Conservation (phyloP, 2,888 invertebrate species). For the Hipparchia semele region DNA sequence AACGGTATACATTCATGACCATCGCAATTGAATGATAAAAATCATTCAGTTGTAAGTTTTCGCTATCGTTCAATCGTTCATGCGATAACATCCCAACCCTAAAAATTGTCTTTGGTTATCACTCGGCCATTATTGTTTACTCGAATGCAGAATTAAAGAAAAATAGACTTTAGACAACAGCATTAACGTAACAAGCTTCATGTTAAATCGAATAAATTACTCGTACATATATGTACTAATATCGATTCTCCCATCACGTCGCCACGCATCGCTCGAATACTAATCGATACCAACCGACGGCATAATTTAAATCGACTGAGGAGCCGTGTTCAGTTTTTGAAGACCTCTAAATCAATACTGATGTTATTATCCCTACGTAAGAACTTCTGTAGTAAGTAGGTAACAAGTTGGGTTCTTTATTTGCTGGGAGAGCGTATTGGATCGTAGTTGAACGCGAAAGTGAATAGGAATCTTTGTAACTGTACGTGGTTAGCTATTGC, state of each 20-base stretch:
- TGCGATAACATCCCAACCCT: too few relatives aligned
- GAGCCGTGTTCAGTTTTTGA: slow-evolving; percentile 26
- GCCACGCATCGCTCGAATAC: slow-evolving; percentile 50
- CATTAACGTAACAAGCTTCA: neutral
- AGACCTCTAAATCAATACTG: slow-evolving; percentile 29
- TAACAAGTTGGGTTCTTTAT: slow-evolving; percentile 17
- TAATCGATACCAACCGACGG: slow-evolving; percentile 53
- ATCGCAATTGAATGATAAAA: too few relatives aligned
- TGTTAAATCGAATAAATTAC: slow-evolving; percentile 8
- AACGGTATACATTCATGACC: too few relatives aligned
- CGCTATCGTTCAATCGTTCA: too few relatives aligned
- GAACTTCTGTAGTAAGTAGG: slow-evolving; percentile 17
- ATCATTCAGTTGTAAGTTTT: too few relatives aligned
- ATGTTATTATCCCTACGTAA: slow-evolving; percentile 1
- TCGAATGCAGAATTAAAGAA: too few relatives aligned
- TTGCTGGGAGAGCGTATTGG: slow-evolving; percentile 2
- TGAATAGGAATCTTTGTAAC: slow-evolving; percentile 38
- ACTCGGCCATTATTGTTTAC: too few relatives aligned
- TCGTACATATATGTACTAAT: neutral
- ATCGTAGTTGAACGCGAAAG: slow-evolving; percentile 43
- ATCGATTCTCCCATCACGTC: slow-evolving; percentile 43
- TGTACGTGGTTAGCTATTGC: neutral
- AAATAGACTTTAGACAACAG: too few relatives aligned
- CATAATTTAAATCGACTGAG: slow-evolving; percentile 51
- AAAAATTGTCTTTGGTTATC: too few relatives aligned